phyloP scores from a whole-genome alignment of 2,797 vertebrate species.

The Spinibarbus caldwelli region DNA sequence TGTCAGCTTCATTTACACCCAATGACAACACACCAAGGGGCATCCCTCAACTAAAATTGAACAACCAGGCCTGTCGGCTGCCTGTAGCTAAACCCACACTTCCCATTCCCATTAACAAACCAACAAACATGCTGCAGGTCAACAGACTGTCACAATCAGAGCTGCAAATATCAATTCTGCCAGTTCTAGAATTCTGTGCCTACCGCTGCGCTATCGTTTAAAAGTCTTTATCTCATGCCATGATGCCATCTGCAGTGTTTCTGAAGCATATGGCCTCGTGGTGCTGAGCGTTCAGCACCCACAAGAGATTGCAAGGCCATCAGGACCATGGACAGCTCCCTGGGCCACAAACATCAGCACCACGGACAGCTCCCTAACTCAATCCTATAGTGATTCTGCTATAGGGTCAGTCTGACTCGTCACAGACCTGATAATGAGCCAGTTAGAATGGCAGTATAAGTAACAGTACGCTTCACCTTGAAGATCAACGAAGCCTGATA shows the following conservation, averaged over 20 bases:
- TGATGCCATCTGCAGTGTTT: slow-evolving; percentile 55
- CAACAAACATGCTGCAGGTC: slow-evolving; percentile 26
- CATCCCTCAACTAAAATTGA: slow-evolving; percentile 15
- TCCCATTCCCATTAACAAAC: slow-evolving; percentile 16
- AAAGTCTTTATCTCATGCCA: slow-evolving; percentile 38
- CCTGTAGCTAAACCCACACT: slow-evolving; percentile 16
- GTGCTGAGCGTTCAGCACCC: slow-evolving; percentile 38
- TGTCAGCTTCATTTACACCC: slow-evolving; percentile 29
- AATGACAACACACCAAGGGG: slow-evolving; percentile 23
- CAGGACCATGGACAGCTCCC: slow-evolving; percentile 49
- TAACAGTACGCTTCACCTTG: not conserved
- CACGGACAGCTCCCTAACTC: slow-evolving; percentile 6
- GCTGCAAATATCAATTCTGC: slow-evolving; percentile 14
- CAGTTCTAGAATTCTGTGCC: slow-evolving; percentile 22
- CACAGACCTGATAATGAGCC: not conserved
- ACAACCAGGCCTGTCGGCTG: slow-evolving; percentile 5
- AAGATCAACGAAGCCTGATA: not conserved
- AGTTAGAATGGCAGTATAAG: not conserved
- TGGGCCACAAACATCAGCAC: not conserved
- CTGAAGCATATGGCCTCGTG: slow-evolving; percentile 49
- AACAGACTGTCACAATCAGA: slow-evolving; percentile 17
- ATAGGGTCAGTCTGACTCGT: not conserved
- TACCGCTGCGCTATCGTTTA: slow-evolving; percentile 21
- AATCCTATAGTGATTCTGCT: not conserved
- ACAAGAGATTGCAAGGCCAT: slow-evolving; percentile 33